A percentile compares a stretch with the other conserved stretches of the same genome.
Evolutionary conservation across 2,888 invertebrate genomes (phyloP).

Genomic region (Athrips mouffetella): DNA sequence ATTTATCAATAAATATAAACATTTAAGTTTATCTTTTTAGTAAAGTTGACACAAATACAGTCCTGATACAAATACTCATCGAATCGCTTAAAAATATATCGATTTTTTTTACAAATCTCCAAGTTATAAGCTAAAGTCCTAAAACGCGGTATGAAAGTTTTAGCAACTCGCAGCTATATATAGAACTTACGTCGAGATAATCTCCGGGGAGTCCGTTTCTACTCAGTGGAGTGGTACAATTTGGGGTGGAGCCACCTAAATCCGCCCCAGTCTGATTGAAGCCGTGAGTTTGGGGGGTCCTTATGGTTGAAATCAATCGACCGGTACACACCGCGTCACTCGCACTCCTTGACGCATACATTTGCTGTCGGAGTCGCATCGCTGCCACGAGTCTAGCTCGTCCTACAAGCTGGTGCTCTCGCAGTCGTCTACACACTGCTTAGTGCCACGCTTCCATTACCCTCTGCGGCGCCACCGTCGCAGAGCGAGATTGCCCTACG

Average conservation of each 20-base stretch:
- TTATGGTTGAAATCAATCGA: no score
- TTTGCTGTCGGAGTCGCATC: no score
- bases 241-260: conserved; percentile 31
- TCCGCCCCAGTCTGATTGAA: no score
- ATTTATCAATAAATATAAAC: no score
- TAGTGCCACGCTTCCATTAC: not conserved
- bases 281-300: no score
- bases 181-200: rapidly evolving
- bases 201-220: conserved; percentile 52
- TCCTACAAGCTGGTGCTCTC: not conserved
- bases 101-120: not conserved
- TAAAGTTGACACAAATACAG: no score
- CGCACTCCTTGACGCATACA: no score
- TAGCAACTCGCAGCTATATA: conserved; percentile 17
- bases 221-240: conserved; percentile 47
- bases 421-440: not conserved
- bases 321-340: no score
- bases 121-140: conserved; percentile 27
- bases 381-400: not conserved
- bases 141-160: conserved; percentile 38
- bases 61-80: no score
- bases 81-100: not conserved
- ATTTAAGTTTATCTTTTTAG: no score
- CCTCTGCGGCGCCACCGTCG: no score
- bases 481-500: no score